Evolutionary conservation across 2,797 vertebrate species (phyloP), one percentile per base, ranked within the genome.

Genomic region (Gymnopithys bicolor): DNA sequence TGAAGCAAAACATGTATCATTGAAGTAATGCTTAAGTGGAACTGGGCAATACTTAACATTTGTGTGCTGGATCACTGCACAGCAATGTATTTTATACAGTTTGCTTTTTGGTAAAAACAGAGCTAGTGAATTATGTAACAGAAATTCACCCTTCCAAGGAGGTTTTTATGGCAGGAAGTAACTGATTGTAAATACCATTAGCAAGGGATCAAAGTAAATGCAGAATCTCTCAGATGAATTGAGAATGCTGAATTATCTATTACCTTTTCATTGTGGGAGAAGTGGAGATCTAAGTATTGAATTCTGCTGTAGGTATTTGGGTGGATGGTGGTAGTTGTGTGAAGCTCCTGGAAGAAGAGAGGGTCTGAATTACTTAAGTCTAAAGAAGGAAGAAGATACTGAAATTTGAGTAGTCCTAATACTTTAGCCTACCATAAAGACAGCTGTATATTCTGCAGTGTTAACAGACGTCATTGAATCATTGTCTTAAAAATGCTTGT

Each of bases 21-120:
- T 92, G 67, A 87, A 89, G 33, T 77, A 94, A 75, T 4, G 3
- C 81, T 84, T 84, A 79, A 55, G 52, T 35, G 70, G 51, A 79
- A 81, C 48, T 73, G 35, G 41, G 13, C 59, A 58, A 52, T 64
- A 53, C 30, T 88, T 86, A 70, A 63, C 35, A 32, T 55, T 84
- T 79, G 32, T 85, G 68, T 93, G 41, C 71, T 84, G 84, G 89
- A 58, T 92, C 89, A 74, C 64, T 96, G 87, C 49, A 67, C 81
- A 93, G 84, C 45, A 63, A 18, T 66, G 22, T 70, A 70, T 87
- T 89, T 82, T 76, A 64, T 73, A 32, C 30, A 27, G 48, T 82
- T 91, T 84, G 56, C 30, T 79, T 93, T 88, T 68, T 71, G 45
- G 56, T 69, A 68, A 77, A 60, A 78, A n/a, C 53, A 60, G 37